Conservation (phyloP, 2,888 invertebrate species). For the Tetropium fuscum region DNA sequence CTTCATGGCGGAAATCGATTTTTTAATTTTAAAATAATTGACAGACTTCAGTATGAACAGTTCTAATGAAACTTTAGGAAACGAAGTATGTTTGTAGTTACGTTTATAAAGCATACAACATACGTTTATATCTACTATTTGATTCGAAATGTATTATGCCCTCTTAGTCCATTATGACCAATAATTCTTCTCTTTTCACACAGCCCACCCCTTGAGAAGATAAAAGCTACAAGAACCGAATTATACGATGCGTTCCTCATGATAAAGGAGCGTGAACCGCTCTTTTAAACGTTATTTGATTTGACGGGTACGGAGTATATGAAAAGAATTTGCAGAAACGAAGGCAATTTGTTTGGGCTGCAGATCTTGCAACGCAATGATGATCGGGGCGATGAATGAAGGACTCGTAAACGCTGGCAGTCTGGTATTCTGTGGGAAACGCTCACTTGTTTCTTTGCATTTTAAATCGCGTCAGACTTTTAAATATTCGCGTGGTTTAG, state of each 20-base stretch:
- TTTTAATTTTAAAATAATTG: too few relatives aligned
- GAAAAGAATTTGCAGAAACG: conserved; percentile 5
- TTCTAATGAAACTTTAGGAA: too few relatives aligned
- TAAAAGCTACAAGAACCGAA: too few relatives aligned
- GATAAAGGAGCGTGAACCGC: not conserved
- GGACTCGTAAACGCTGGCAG: not conserved
- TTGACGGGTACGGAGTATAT: conserved; percentile 2
- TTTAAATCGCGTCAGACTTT: conserved; percentile 1
- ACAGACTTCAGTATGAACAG: too few relatives aligned
- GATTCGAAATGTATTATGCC: too few relatives aligned
- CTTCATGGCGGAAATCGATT: too few relatives aligned
- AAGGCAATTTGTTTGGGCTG: conserved; percentile 9
- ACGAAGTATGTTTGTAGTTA: too few relatives aligned
- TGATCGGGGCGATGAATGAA: not conserved
- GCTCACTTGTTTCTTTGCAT: not conserved
- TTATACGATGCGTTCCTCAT: not conserved
- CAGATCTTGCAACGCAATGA: not conserved
- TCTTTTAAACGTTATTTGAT: not conserved
- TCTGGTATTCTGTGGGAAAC: not conserved
- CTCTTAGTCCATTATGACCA: too few relatives aligned
- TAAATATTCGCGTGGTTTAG: not conserved
- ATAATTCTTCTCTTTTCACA: too few relatives aligned
- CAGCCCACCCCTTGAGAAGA: too few relatives aligned
- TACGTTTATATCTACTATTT: too few relatives aligned
- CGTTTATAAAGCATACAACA: too few relatives aligned